phyloP scores from a whole-genome alignment of 1,140 invertebrate genomes.

The Ips typographus region DNA sequence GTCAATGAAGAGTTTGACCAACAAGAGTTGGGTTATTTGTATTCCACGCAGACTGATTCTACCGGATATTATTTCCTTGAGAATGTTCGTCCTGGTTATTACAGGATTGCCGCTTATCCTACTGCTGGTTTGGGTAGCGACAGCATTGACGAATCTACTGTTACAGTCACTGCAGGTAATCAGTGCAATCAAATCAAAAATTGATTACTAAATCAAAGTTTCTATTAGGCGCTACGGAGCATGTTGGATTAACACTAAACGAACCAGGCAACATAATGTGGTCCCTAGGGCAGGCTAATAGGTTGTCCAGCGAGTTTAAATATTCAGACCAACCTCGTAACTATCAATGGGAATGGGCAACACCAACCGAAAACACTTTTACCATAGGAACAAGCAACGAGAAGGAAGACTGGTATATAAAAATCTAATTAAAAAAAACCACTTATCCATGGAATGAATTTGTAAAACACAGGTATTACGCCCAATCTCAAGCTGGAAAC shows the following conservation, averaged over 20 bases:
- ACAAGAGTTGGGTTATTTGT: constrained; percentile 13
- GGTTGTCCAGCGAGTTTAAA: constrained; percentile 17
- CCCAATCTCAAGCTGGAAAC: constrained; percentile 10
- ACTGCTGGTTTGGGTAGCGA: constrained; percentile 15
- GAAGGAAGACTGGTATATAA: no score
- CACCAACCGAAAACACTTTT: no score
- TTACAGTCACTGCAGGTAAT: constrained; percentile 20
- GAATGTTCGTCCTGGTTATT: constrained; percentile 17
- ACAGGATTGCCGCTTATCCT: constrained; percentile 13
- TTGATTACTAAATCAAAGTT: no score
- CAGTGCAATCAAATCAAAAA: not conserved
- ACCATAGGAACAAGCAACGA: no score
- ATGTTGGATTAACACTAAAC: not conserved
- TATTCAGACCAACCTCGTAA: constrained; percentile 16
- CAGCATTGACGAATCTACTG: constrained; percentile 4
- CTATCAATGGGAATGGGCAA: not conserved
- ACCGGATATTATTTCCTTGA: not conserved
- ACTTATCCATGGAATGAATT: no score
- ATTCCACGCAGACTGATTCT: constrained; percentile 7
- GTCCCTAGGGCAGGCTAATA: constrained; percentile 3
- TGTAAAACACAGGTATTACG: constrained; percentile 12
- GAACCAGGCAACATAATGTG: constrained; percentile 16
- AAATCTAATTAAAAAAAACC: no score
- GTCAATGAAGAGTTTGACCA: constrained; percentile 5
- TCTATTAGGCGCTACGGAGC: no score